These are phyloP conservation scores for Papilio helenus DNA, from an alignment of 1,140 invertebrate genomes.

Conservation along the genomic window DNA sequence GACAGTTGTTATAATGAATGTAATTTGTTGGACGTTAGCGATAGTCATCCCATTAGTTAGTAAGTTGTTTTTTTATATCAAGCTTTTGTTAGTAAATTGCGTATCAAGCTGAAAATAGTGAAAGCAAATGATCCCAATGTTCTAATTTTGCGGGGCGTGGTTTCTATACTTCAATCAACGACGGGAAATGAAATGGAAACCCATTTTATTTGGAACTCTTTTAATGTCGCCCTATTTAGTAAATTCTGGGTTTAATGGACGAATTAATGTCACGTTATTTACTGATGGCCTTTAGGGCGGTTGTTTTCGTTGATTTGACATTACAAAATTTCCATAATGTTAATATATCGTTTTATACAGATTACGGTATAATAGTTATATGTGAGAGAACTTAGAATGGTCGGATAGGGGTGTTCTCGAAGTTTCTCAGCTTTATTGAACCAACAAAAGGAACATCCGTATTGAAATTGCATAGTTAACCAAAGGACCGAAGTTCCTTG, in stretches of 20 bases:
- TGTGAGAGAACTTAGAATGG: not conserved
- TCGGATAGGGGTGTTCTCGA: not conserved
- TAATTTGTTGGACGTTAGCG: not conserved
- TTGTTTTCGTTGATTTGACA: not conserved
- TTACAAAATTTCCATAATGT: not conserved
- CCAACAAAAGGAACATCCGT: constrained; percentile 4
- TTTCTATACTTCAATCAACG: constrained; percentile 24
- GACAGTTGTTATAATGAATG: too few relatives aligned
- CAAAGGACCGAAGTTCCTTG: not conserved
- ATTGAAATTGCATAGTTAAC: not conserved
- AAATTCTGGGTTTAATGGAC: not conserved
- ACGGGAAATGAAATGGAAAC: constrained; percentile 25
- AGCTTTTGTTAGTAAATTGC: constrained; percentile 8
- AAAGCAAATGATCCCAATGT: constrained; percentile 12
- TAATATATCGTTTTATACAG: not conserved
- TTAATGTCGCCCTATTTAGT: constrained; percentile 21
- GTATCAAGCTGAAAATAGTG: not conserved
- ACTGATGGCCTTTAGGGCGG: not conserved
- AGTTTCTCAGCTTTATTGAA: constrained; percentile 15
- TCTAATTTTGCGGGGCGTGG: constrained; percentile 13
- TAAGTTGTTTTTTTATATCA: not conserved
- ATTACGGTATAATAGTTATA: not conserved
- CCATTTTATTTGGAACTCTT: constrained; percentile 17
- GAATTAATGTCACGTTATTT: constrained; percentile 3
- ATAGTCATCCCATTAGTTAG: not conserved